Base-by-base conservation (phyloP, 1,140 invertebrate genomes). In the Trichonephila inaurata region DNA sequence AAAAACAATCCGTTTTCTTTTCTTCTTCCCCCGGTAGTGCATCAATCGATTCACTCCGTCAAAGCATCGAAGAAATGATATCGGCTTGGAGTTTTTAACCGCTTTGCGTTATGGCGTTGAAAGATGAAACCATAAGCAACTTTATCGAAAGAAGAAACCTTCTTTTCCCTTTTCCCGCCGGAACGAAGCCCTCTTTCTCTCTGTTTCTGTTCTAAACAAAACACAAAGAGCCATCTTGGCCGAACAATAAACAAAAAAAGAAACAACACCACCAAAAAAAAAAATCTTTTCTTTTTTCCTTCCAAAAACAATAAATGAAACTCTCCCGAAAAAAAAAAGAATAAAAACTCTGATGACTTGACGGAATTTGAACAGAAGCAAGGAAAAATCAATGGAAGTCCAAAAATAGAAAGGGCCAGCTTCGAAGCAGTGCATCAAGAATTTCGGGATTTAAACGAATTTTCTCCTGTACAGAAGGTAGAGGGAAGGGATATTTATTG, bases 341-440 rank as follows among this genome's bases (percentile, higher is more conserved):
- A 28, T 77, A 77, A 77, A 77, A 77, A 77, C 72, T 82, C 81
- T 85, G 82, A 85, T 60, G 82, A 85, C 82, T 85, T 85, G 82
- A 85, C 82, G 19, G 58, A 85, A 58, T 85, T 85, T 60, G 21
- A 85, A 60, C 58, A 33, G 44, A 58, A n/a, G 82, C 44, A 85
- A 85, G 24, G 82, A 85, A 40, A 85, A 85, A 85, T 85, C 82
- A 85, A 85, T 85, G 82, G 81, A 51, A 58, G 14, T 77, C 82
- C 44, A 85, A 85, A 51, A 58, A 85, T 51, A 51, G 82, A 60
- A 51, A 40, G 28, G 33, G 4, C 3, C 51, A 69, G 66, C 21
- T 18, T 19, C 10, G 58, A 77, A 40, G 28, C 44, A 51, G 82
- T 85, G 44, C 51, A 58, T 10, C 21, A 58, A 85, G 58, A 85